A percentile compares a stretch with the other conserved stretches of the same genome.
phyloP scores from a whole-genome alignment of 1,140 invertebrate genomes.

The Lucilia sericata region DNA sequence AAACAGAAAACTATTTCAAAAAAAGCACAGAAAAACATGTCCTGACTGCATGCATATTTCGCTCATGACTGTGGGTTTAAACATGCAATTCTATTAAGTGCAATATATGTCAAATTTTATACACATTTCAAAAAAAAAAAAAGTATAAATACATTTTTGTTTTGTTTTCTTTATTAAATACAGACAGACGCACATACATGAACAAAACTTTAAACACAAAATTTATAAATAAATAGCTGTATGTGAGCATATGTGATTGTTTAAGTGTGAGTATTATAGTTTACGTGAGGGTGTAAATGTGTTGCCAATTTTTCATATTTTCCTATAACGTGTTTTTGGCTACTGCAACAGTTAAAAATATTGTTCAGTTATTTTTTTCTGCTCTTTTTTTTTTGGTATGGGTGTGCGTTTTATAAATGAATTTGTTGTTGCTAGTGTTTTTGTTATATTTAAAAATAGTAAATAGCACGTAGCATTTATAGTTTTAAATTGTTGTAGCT shows the following conservation, averaged over 20 bases:
- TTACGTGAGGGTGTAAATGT: conserved; percentile 9
- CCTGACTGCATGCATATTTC: background rate
- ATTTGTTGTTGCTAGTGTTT: background rate
- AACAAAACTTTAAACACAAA: background rate
- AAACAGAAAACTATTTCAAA: no score
- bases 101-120: conserved; percentile 24
- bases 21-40: no score
- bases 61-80: background rate
- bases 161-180: conserved; percentile 1
- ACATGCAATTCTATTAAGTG: background rate
- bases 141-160: background rate
- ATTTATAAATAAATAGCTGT: background rate
- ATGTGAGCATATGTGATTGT: background rate
- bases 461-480: conserved; percentile 5
- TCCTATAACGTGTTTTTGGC: background rate
- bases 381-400: background rate
- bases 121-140: background rate
- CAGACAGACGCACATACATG: background rate
- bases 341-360: background rate
- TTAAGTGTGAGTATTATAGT: background rate
- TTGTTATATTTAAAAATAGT: background rate
- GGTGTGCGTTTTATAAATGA: background rate
- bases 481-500: background rate
- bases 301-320: background rate
- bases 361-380: background rate